These are phyloP conservation scores for Vespertilio murinus DNA, from an alignment of 2,797 vertebrate species.

Conservation along the genomic window DNA sequence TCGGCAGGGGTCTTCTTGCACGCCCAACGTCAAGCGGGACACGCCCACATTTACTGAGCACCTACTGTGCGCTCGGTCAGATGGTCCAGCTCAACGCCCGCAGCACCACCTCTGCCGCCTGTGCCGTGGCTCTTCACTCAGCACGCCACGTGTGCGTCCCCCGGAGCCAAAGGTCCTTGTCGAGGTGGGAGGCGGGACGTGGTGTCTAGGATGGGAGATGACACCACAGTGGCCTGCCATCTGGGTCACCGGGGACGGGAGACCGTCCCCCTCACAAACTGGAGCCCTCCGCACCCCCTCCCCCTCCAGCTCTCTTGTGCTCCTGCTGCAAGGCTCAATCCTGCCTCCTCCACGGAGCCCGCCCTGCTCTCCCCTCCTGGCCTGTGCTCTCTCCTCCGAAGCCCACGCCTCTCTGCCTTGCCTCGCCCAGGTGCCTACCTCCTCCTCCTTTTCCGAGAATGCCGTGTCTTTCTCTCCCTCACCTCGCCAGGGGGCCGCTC, in stretches of 20 bases:
- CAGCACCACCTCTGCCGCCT: accelerated
- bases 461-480: background rate
- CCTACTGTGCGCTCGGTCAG: background rate
- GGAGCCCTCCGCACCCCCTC: background rate
- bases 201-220: accelerated
- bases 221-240: accelerated
- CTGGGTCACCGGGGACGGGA: background rate
- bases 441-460: accelerated
- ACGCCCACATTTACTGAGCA: background rate
- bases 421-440: background rate
- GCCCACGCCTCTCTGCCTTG: background rate
- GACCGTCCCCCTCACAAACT: background rate
- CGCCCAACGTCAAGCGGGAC: conserved; percentile 77
- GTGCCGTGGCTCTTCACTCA: background rate
- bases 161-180: background rate
- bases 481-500: background rate
- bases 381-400: too few relatives aligned
- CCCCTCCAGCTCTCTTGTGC: background rate
- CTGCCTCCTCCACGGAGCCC: background rate
- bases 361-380: too few relatives aligned
- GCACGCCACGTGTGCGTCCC: accelerated
- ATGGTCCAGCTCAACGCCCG: background rate
- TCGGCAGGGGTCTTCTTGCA: background rate
- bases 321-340: background rate
- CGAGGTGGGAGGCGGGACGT: too few relatives aligned